Conservation (phyloP, 1,140 invertebrate species). For the Camponotus pennsylvanicus region DNA sequence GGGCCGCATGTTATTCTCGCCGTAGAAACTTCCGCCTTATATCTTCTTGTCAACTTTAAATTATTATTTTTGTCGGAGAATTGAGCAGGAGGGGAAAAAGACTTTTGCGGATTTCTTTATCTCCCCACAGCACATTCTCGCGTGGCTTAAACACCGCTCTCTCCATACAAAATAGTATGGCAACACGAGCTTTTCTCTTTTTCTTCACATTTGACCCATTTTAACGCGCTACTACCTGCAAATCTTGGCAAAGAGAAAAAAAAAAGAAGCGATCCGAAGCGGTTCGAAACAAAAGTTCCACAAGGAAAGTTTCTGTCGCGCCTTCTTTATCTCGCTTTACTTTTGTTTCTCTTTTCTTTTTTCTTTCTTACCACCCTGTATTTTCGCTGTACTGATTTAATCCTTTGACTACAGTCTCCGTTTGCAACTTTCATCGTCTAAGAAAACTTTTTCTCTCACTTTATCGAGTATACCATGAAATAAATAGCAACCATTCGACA, state of each 20-base stretch:
- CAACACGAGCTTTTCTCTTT: not conserved
- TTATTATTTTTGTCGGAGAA: conserved; percentile 39
- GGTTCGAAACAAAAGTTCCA: conserved; percentile 33
- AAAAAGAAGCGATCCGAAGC: not conserved
- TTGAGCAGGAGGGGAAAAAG: not conserved
- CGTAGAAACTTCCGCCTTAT: conserved; percentile 46
- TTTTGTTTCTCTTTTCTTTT: not conserved
- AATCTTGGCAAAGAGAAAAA: not conserved
- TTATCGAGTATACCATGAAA: not conserved
- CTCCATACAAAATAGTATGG: conserved; percentile 8
- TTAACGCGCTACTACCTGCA: conserved; percentile 29
- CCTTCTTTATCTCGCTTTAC: not conserved
- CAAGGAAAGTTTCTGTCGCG: conserved; percentile 7
- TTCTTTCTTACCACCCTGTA: not conserved
- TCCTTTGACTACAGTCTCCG: conserved; percentile 13
- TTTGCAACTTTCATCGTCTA: conserved; percentile 23
- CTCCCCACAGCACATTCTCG: not conserved
- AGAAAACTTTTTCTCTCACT: not conserved
- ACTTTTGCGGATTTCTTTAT: conserved; percentile 26
- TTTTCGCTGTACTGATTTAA: conserved; percentile 34
- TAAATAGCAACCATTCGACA: not conserved
- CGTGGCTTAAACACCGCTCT: conserved; percentile 16
- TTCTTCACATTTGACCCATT: conserved; percentile 11
- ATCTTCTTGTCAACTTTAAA: conserved; percentile 47
- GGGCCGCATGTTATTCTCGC: conserved; percentile 14